Conservation (phyloP, 2,888 invertebrate species). For the Creontiades dilutus region DNA sequence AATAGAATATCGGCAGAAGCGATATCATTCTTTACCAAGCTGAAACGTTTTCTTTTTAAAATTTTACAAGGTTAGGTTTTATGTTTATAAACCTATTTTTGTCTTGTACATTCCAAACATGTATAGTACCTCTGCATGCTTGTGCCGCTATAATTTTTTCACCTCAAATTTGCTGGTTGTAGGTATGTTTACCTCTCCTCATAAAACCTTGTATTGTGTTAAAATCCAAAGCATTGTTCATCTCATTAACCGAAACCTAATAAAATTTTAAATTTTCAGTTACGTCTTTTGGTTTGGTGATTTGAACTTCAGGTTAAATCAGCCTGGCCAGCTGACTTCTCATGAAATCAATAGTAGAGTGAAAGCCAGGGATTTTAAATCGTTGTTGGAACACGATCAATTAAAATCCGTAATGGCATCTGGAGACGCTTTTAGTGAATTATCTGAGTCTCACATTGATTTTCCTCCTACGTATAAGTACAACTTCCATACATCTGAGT, state of each 20-base stretch:
- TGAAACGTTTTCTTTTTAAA: too few relatives aligned
- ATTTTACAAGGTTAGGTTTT: too few relatives aligned
- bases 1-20: too few relatives aligned
- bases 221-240: too few relatives aligned
- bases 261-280: constrained; percentile 79
- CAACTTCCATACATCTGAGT: constrained; percentile 86
- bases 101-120: too few relatives aligned
- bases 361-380: constrained; percentile 62
- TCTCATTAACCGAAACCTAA: too few relatives aligned
- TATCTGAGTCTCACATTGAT: constrained; percentile 85
- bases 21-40: too few relatives aligned
- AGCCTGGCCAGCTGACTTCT: constrained; percentile 72
- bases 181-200: neutral
- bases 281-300: constrained; percentile 96
- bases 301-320: constrained; percentile 88
- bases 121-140: too few relatives aligned
- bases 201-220: neutral
- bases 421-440: constrained; percentile 90
- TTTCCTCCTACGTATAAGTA: constrained; percentile 95
- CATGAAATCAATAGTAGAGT: constrained; percentile 73
- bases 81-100: too few relatives aligned
- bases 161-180: too few relatives aligned
- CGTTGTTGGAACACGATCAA: constrained; percentile 88
- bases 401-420: constrained; percentile 84
- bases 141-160: too few relatives aligned